Evolutionary conservation across 2,888 invertebrate genomes (phyloP).

Genomic region (Eurois occulta): DNA sequence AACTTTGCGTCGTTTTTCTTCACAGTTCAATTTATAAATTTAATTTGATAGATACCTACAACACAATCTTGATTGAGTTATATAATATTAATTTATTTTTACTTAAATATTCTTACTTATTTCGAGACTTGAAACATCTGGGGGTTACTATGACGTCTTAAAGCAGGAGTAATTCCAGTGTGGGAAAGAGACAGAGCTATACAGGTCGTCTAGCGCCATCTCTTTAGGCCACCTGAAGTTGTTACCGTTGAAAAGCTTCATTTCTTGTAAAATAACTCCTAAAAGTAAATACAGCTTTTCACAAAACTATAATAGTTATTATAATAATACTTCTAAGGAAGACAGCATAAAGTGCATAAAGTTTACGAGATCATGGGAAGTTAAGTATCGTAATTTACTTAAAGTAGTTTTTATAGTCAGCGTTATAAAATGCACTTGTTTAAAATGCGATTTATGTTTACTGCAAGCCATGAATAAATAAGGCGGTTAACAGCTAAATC

Average conservation of each 20-base stretch:
- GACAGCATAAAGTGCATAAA: constrained; percentile 31
- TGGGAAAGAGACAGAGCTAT: no score
- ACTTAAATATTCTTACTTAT: neutral
- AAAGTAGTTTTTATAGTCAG: constrained; percentile 60
- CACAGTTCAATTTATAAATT: constrained; percentile 26
- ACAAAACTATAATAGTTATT: constrained; percentile 30
- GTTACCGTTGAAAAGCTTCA: neutral
- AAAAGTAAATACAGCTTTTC: constrained; percentile 19
- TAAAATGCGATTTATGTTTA: constrained; percentile 70
- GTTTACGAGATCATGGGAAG: constrained; percentile 49
- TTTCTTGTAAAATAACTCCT: neutral
- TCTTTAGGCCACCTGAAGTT: no score
- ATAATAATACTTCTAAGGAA: constrained; percentile 20
- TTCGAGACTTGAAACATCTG: neutral
- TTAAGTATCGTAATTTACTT: constrained; percentile 62
- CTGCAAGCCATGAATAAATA: constrained; percentile 70
- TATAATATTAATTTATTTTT: neutral
- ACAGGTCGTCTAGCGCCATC: no score
- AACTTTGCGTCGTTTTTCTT: constrained; percentile 17
- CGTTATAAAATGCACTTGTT: constrained; percentile 69
- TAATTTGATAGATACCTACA: constrained; percentile 18
- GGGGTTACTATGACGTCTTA: no score
- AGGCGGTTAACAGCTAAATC: constrained; percentile 68
- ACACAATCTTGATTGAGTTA: neutral
- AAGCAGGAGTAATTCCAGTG: no score